These are phyloP conservation scores for Lacerta agilis DNA, from an alignment of 2,797 vertebrate genomes.

Conservation along the genomic window DNA sequence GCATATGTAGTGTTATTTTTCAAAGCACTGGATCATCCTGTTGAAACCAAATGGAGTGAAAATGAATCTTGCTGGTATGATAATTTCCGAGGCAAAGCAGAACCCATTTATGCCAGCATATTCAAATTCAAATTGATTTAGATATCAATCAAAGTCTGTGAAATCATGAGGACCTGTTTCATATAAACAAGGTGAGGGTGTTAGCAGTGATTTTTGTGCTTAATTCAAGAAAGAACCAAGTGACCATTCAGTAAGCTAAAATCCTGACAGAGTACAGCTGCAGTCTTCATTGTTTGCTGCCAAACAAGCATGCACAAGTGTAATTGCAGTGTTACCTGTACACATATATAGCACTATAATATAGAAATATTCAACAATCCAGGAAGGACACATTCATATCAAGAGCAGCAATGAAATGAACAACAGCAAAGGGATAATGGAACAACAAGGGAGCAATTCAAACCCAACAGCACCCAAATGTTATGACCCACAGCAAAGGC, in stretches of 20 bases:
- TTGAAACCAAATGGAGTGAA: neutral
- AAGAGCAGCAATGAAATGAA: neutral
- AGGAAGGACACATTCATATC: too few species aligned
- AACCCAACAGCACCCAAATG: neutral
- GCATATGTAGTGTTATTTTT: neutral
- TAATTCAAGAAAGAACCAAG: neutral
- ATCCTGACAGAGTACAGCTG: neutral
- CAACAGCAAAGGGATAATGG: neutral
- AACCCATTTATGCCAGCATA: neutral
- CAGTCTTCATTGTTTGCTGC: too few species aligned
- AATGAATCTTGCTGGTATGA: neutral
- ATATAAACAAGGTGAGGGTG: too few species aligned
- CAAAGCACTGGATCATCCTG: neutral
- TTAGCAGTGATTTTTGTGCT: neutral
- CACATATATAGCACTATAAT: neutral
- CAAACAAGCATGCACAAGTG: neutral
- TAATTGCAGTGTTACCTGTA: neutral
- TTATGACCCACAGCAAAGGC: neutral
- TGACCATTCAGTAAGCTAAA: neutral
- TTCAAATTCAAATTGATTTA: neutral
- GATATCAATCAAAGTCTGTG: neutral
- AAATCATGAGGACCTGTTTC: neutral
- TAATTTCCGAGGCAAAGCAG: neutral
- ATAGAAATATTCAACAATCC: neutral
- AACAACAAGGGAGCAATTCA: neutral